These are phyloP conservation scores for Drosophila monieri DNA, from an alignment of 2,888 invertebrate genomes.

Conservation along the genomic window DNA sequence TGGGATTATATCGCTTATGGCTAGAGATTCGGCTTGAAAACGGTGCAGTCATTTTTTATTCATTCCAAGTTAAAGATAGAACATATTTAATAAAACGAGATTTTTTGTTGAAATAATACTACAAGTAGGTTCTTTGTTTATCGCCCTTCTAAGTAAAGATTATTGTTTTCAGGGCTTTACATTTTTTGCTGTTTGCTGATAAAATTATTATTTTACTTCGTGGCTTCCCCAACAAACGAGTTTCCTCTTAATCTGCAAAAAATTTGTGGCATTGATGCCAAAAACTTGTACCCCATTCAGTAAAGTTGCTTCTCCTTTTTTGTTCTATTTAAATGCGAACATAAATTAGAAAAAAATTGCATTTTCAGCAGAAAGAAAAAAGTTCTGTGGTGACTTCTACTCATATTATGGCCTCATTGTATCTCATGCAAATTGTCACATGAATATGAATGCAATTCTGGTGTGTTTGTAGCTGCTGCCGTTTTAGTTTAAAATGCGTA, in stretches of 20 bases:
- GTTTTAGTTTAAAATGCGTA: conserved; percentile 39
- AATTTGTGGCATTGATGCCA: conserved; percentile 16
- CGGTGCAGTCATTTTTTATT: not conserved
- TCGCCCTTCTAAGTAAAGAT: not conserved
- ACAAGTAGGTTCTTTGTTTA: not conserved
- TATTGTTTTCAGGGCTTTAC: not conserved
- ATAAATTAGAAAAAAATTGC: conserved; percentile 51
- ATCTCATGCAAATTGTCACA: conserved; percentile 50
- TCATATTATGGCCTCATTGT: conserved; percentile 50
- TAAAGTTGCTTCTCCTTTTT: conserved; percentile 21
- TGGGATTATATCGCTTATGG: conserved; percentile 11
- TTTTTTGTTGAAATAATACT: not conserved
- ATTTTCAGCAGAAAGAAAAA: conserved; percentile 27
- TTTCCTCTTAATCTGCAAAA: conserved; percentile 13
- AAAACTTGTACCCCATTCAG: conserved; percentile 28
- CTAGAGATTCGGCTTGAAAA: not conserved
- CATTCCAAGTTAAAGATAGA: not conserved
- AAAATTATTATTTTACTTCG: not conserved
- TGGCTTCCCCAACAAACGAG: conserved; percentile 1
- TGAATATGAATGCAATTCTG: conserved; percentile 56
- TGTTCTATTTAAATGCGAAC: conserved; percentile 50
- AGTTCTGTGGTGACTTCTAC: conserved; percentile 29
- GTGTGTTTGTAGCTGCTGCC: conserved; percentile 18
- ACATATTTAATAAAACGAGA: no score
- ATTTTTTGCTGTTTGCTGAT: not conserved